Percentiles rank a stretch among this genome's conserved stretches.
Evolutionary conservation across 2,797 vertebrate species (phyloP).

Genomic region (Enteromius trimaculatus): DNA sequence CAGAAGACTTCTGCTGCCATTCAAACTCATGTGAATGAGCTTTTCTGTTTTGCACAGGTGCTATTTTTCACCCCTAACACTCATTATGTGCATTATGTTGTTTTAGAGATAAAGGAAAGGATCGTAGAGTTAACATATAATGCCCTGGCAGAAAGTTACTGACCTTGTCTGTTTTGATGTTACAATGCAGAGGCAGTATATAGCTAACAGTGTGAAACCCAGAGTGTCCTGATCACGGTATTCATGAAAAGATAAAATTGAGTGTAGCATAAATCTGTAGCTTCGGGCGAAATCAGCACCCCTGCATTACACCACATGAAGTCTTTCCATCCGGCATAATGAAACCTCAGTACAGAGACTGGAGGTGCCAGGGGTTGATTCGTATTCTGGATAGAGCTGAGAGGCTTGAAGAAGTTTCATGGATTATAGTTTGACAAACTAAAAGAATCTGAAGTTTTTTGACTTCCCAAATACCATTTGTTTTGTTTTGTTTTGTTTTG

Average conservation of each 20-base stretch:
- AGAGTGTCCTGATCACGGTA: slow-evolving; percentile 72
- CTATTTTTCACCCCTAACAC: neutral
- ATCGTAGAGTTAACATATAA: neutral
- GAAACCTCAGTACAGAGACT: slow-evolving; percentile 78
- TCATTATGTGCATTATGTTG: neutral
- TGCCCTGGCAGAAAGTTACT: neutral
- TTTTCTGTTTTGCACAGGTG: slow-evolving; percentile 1
- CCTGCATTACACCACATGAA: slow-evolving; percentile 81
- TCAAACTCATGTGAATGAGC: neutral
- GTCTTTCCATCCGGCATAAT: slow-evolving; percentile 81
- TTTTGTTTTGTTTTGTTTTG: neutral
- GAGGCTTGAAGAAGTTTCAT: neutral
- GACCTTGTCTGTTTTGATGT: neutral
- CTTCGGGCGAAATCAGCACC: slow-evolving; percentile 83
- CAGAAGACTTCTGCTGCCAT: slow-evolving; percentile 22
- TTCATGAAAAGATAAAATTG: slow-evolving; percentile 80
- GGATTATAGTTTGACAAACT: neutral
- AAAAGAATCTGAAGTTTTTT: neutral
- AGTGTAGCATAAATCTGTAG: slow-evolving; percentile 78
- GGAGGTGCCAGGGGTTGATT: slow-evolving; percentile 16
- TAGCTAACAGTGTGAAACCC: slow-evolving; percentile 68
- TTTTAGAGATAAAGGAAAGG: neutral
- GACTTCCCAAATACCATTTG: too few relatives aligned
- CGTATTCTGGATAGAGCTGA: neutral
- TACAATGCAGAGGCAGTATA: neutral